Evolutionary conservation across 2,797 vertebrate species (phyloP), one percentile per base, ranked within the genome.

Genomic region (Brachyrhaphis roseni): DNA sequence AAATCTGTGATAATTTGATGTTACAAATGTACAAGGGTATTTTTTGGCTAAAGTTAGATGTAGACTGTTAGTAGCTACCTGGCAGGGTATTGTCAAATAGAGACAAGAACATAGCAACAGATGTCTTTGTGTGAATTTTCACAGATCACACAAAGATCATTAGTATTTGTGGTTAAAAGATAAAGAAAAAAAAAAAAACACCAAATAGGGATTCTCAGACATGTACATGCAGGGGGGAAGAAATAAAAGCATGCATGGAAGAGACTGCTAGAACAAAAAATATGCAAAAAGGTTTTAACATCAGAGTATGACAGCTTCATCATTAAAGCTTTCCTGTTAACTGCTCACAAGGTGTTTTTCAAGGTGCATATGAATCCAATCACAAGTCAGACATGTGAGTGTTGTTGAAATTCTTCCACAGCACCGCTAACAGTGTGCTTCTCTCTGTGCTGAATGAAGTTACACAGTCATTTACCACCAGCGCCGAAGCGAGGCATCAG

Each of bases 161-260:
- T 92, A 92, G 89, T 88, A 87, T 93, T 91, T 95, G 89, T 94
- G 90, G 94, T 95, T 95, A 94, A 94, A 94, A 93, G 91, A 95
- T 95, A 95, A 95, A 68, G 84, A 73, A 95, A 95, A 53, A 84
- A 74, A 91, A 94, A 57, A 11, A 91, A 93, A 92, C 45, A 88
- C 79, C 77, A 80, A 82, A 86, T 80, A 84, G 78, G 75, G 70
- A 89, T 86, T 87, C 80, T 86, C 78, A 79, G 49, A 76, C 76
- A 64, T 53, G 79, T 46, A 81, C 73, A 57, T 55, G 53, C 43
- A 71, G 31, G 75, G 77, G 64, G 73, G 2, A n/a, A 55, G 39
- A 74, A 77, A 74, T 46, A 49, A 66, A 68, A 57, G 28, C 78
- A 77, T 77, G 73, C 23, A 2, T 8, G 1, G 23, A 84, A 73